phyloP scores from a whole-genome alignment of 1,140 invertebrate genomes.

The Drosophila persimilis region DNA sequence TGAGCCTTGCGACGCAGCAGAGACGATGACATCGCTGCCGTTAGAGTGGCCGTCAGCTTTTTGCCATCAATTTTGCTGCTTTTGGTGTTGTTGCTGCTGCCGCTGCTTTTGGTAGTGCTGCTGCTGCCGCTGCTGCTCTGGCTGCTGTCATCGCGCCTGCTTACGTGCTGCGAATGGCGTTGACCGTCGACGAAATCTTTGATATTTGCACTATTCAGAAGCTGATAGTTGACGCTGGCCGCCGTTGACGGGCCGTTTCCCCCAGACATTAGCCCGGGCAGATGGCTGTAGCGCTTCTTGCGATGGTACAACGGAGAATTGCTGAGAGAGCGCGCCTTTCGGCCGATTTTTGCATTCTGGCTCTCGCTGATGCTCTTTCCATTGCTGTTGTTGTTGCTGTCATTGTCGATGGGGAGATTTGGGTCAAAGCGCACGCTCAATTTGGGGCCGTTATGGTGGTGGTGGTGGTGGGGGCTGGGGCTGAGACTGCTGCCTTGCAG shows the following conservation, averaged over 20 bases:
- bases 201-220: constrained; percentile 67
- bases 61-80: constrained; percentile 64
- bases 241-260: constrained; percentile 49
- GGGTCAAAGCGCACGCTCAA: constrained; percentile 75
- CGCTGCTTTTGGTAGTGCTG: constrained; percentile 13
- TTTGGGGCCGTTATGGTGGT: constrained; percentile 51
- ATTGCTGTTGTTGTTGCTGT: constrained; percentile 57
- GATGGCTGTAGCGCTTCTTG: constrained; percentile 74
- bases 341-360: constrained; percentile 53
- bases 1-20: constrained; percentile 64
- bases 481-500: constrained; percentile 42
- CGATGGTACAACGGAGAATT: constrained; percentile 71
- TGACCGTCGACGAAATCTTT: constrained; percentile 68
- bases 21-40: constrained; percentile 69
- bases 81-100: constrained; percentile 54
- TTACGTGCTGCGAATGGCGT: constrained; percentile 76
- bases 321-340: constrained; percentile 74
- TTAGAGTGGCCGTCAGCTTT: constrained; percentile 66
- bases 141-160: constrained; percentile 70
- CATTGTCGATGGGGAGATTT: constrained; percentile 70
- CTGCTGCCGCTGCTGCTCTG: constrained; percentile 18
- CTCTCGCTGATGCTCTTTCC: constrained; percentile 32
- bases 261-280: constrained; percentile 65
- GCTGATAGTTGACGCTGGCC: constrained; percentile 69
- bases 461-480: constrained; percentile 20